Base-by-base conservation (phyloP, 2,888 invertebrate species). In the Cosmopolites sordidus region DNA sequence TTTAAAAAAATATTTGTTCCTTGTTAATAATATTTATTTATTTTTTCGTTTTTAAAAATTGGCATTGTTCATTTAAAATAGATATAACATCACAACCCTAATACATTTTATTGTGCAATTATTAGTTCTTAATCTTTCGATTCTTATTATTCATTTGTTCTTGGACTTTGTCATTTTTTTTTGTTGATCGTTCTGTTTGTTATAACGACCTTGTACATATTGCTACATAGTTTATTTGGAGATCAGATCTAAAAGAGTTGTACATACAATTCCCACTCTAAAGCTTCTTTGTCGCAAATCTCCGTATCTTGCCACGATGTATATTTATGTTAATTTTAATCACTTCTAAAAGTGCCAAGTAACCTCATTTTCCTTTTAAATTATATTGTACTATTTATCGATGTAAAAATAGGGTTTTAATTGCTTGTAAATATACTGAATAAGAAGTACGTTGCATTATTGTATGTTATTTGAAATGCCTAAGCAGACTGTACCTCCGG, bases 321-420 rank as follows among this genome's bases (percentile, higher is more conserved):
- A 45, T 51, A 52, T 45, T 51, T 48, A 48, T 43, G 22, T 41
- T 46, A 16, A 43, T 43, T 44, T 48, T 56, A 16, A 51, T 30
- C 30, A 46, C 42, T 41, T 51, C 51, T 42, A 47, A 58, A 63
- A 60, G 63, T 63, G 63, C 63, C 63, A 63, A 63, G 51, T 47
- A 51, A 56, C 48, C 56, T 54, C 56, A 54, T 52, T 49, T 44
- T 55, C 55, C 43, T 57, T 60, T 61, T 62, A 54, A 46, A 51
- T 54, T 56, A 43, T 54, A 48, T 59, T 50, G 61, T 63, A 62
- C 56, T 64, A 63, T 65, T 64, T 63, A 63, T 64, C 45, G 59
- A 63, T 66, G 63, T 65, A 64, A 56, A 65, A 62, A 59, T 9
- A 38, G 51, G 48, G 17, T 12, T 17, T 43, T 53, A 60, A 52